Base-by-base conservation (phyloP, 2,888 invertebrate genomes). In the Gortyna flavago region DNA sequence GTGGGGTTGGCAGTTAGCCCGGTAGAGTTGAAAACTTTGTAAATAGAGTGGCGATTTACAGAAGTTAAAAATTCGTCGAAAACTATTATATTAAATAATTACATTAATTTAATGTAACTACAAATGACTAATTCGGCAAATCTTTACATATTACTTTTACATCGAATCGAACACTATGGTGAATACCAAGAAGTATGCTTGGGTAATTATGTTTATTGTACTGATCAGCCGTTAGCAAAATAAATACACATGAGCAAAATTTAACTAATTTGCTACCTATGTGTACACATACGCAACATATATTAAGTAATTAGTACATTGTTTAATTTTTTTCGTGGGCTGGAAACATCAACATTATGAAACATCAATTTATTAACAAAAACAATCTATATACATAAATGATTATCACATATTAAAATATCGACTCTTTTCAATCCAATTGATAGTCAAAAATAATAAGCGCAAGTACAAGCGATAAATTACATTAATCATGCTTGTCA, bases 61-160 rank as follows among this genome's bases (percentile, higher is more conserved):
- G 91, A 93, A 92, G 90, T 90, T 89, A 91, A 93, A 92, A 95
- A 94, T 91, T 92, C 91, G 87, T 94, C 94, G 90, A 95, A 94
- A 95, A 94, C 93, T 94, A 93, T 93, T 81, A 83, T 80, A 85
- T 81, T 85, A 86, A 89, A 84, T 91, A 87, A 88, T 84, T 87
- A 87, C 84, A 91, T 89, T 88, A 86, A 89, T 83, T 88, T 93
- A 91, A 90, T 92, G 91, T 88, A 92, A 91, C 94, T 95, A 94
- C 94, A 93, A 93, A 94, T 94, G 92, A 94, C 95, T 96, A 96
- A 96, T 96, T 96, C 96, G 96, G 96, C 94, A 94, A 93, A 94
- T 94, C 88, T 93, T 95, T 92, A 91, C 89, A 91, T 92, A 92
- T 90, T 92, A 91, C 87, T 93, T 93, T 92, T 92, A 93, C 92